These are phyloP conservation scores for Catostomus latipinnis DNA, from an alignment of 2,797 vertebrate genomes.

Conservation along the genomic window DNA sequence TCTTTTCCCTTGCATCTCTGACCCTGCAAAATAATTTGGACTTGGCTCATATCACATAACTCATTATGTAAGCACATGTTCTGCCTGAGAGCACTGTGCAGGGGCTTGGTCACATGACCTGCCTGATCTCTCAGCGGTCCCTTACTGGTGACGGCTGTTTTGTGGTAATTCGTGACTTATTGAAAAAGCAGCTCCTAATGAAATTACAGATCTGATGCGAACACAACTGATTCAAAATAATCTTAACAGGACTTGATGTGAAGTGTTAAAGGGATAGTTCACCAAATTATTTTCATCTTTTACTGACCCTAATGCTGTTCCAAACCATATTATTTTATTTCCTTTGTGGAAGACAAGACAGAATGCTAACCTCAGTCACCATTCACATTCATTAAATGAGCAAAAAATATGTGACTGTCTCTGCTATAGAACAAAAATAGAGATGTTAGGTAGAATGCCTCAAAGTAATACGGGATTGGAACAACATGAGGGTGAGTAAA, in stretches of 20 bases:
- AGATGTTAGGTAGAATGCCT: too few relatives aligned
- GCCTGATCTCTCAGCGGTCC: not conserved
- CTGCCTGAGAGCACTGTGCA: slow-evolving; percentile 11
- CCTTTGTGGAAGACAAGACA: too few relatives aligned
- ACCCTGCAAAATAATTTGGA: slow-evolving; percentile 26
- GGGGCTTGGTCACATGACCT: slow-evolving; percentile 13
- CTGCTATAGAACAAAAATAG: too few relatives aligned
- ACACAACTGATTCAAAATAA: not conserved
- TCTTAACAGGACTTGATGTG: not conserved
- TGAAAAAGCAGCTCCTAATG: not conserved
- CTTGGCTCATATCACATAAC: not conserved
- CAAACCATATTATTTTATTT: too few relatives aligned
- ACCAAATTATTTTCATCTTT: too few relatives aligned
- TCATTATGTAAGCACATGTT: slow-evolving; percentile 13
- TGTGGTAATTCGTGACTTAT: not conserved
- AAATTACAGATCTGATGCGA: not conserved
- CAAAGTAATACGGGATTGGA: too few relatives aligned
- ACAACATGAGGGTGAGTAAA: too few relatives aligned
- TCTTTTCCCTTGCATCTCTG: not conserved
- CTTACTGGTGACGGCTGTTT: not conserved
- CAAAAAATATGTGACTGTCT: too few relatives aligned
- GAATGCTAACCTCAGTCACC: too few relatives aligned
- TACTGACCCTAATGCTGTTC: too few relatives aligned
- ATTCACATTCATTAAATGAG: too few relatives aligned
- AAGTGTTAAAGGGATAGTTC: not conserved